Evolutionary conservation across 2,888 invertebrate species (phyloP).

Genomic region (Rutpela maculata): DNA sequence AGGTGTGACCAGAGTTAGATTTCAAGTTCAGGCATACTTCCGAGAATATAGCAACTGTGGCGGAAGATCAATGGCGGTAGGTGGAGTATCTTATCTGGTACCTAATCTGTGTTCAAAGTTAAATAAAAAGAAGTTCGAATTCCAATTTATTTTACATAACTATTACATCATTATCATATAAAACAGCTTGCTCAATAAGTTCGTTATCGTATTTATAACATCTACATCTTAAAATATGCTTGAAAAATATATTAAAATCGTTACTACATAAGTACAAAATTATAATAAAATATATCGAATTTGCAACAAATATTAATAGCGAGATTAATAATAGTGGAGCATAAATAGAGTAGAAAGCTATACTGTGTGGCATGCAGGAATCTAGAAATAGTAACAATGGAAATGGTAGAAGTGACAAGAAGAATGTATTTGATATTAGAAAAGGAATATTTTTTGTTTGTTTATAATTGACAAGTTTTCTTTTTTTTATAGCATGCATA

Average conservation of each 20-base stretch:
- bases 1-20: too few relatives aligned
- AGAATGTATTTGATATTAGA: conserved; percentile 37
- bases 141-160: too few relatives aligned
- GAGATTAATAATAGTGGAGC: background rate
- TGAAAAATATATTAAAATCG: conserved; percentile 21
- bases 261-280: conserved; percentile 19
- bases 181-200: conserved; percentile 10
- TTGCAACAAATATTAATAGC: background rate
- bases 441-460: background rate
- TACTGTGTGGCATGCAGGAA: too few relatives aligned
- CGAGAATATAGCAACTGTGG: too few relatives aligned
- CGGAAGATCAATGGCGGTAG: too few relatives aligned
- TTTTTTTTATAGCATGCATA: conserved; percentile 31
- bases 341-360: too few relatives aligned
- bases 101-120: too few relatives aligned
- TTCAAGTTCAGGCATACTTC: too few relatives aligned
- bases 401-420: conserved; percentile 3
- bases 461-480: conserved; percentile 6
- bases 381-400: too few relatives aligned
- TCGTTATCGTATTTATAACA: conserved; percentile 32
- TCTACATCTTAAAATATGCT: conserved; percentile 22
- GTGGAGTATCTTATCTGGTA: too few relatives aligned
- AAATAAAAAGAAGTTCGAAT: too few relatives aligned
- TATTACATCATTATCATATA: too few relatives aligned
- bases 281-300: conserved; percentile 28